Conservation (phyloP, 1,140 invertebrate genomes). For the Centruroides vittatus region DNA sequence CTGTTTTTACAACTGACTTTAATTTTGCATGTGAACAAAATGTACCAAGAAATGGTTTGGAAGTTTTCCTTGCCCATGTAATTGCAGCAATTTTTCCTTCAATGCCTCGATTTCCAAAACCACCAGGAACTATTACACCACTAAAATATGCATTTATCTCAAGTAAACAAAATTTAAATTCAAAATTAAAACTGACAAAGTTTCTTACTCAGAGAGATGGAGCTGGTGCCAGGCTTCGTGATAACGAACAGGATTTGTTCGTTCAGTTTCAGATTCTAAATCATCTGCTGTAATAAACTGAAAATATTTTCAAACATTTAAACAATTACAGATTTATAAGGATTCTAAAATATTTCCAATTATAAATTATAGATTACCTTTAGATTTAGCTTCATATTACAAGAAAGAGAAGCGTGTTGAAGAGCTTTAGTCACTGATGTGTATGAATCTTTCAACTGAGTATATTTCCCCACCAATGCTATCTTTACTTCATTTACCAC, state of each 20-base stretch:
- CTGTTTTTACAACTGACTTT: too few species aligned
- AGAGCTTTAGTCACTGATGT: slow-evolving; percentile 90
- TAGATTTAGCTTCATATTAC: slow-evolving; percentile 64
- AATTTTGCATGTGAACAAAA: not conserved
- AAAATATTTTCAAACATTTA: slow-evolving; percentile 18
- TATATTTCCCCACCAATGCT: slow-evolving; percentile 97
- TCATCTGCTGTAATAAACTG: slow-evolving; percentile 81
- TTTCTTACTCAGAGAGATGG: slow-evolving; percentile 63
- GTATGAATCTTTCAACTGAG: slow-evolving; percentile 88
- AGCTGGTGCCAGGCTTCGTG: slow-evolving; percentile 88
- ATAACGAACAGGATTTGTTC: slow-evolving; percentile 62
- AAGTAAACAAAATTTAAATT: not conserved
- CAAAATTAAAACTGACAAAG: not conserved
- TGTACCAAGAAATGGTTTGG: slow-evolving; percentile 70
- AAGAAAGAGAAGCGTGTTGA: slow-evolving; percentile 74
- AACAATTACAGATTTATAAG: too few species aligned
- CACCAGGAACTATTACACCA: slow-evolving; percentile 91
- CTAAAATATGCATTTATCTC: slow-evolving; percentile 33
- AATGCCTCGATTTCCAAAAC: slow-evolving; percentile 89
- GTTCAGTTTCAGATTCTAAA: slow-evolving; percentile 56
- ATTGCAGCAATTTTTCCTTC: slow-evolving; percentile 93
- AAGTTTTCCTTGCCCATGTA: slow-evolving; percentile 77
- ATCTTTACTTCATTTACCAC: slow-evolving; percentile 71
- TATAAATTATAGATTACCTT: slow-evolving; percentile 33
- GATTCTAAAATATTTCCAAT: not conserved